Evolutionary conservation across 1,140 invertebrate genomes (phyloP).

Genomic region (Pseudachorutes palmiensis): DNA sequence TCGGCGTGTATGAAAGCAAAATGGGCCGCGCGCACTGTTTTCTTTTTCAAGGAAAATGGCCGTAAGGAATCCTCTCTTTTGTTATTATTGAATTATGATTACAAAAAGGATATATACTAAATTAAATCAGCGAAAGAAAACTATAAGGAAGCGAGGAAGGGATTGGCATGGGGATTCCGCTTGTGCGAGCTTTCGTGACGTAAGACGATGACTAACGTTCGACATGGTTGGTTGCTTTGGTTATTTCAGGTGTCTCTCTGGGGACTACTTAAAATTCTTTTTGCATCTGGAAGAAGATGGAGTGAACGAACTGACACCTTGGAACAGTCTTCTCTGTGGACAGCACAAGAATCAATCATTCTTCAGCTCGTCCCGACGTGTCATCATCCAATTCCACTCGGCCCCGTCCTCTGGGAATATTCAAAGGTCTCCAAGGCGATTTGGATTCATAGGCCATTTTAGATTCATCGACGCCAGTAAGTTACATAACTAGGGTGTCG

Average conservation of each 20-base stretch:
- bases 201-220: too few species aligned
- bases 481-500: neutral
- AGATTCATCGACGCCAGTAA: slow-evolving; percentile 37
- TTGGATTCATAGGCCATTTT: slow-evolving; percentile 33
- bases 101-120: neutral
- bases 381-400: slow-evolving; percentile 73
- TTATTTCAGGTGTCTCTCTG: slow-evolving; percentile 58
- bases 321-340: slow-evolving; percentile 66
- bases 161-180: neutral
- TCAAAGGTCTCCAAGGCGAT: slow-evolving; percentile 2
- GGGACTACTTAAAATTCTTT: slow-evolving; percentile 73
- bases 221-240: too few species aligned
- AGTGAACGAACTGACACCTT: slow-evolving; percentile 69
- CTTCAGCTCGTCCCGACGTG: slow-evolving; percentile 70
- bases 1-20: neutral
- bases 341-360: slow-evolving; percentile 61
- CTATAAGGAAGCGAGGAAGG: too few species aligned
- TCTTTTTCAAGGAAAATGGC: neutral
- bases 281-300: slow-evolving; percentile 56
- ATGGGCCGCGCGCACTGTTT: too few species aligned
- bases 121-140: too few species aligned
- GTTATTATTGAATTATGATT: neutral
- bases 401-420: slow-evolving; percentile 54
- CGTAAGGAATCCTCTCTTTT: neutral
- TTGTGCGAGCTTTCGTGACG: too few species aligned